Evolutionary conservation across 2,113 vertebrate species (phyloP).

Genomic region (Mustela lutreola): DNA sequence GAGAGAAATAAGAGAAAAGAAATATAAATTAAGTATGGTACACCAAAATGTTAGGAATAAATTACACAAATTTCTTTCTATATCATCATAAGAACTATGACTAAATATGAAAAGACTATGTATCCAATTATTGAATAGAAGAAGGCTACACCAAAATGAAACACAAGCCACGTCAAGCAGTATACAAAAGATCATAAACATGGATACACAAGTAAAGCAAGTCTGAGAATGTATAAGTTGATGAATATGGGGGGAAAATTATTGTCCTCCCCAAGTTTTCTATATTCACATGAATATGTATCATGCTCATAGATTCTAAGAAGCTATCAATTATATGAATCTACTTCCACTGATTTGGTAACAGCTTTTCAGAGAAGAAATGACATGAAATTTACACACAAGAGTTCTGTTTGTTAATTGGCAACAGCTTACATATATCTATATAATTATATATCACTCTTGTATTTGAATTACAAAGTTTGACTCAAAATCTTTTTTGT

Average conservation of each 20-base stretch:
- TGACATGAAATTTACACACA: not conserved
- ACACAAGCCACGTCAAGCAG: not conserved
- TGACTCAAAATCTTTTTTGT: constrained; percentile 29
- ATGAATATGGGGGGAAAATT: not conserved
- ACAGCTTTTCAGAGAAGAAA: constrained; percentile 60
- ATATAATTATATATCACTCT: not conserved
- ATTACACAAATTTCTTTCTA: constrained; percentile 6
- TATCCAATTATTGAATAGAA: not conserved
- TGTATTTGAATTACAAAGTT: not conserved
- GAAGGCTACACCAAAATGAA: not conserved
- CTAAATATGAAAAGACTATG: not conserved
- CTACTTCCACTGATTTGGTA: not conserved
- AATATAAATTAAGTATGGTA: constrained; percentile 27
- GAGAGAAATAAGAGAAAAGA: constrained; percentile 45
- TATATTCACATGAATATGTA: not conserved
- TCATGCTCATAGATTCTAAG: not conserved
- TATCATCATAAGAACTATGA: not conserved
- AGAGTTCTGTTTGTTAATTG: constrained; percentile 18
- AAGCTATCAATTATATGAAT: not conserved
- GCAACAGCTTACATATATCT: not conserved
- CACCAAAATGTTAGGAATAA: constrained; percentile 30
- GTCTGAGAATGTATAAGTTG: not conserved
- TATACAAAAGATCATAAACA: not conserved
- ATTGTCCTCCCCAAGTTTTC: not conserved
- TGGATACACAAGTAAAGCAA: not conserved